These are phyloP conservation scores for Riparia riparia DNA, from an alignment of 2,113 vertebrate species.

Conservation along the genomic window DNA sequence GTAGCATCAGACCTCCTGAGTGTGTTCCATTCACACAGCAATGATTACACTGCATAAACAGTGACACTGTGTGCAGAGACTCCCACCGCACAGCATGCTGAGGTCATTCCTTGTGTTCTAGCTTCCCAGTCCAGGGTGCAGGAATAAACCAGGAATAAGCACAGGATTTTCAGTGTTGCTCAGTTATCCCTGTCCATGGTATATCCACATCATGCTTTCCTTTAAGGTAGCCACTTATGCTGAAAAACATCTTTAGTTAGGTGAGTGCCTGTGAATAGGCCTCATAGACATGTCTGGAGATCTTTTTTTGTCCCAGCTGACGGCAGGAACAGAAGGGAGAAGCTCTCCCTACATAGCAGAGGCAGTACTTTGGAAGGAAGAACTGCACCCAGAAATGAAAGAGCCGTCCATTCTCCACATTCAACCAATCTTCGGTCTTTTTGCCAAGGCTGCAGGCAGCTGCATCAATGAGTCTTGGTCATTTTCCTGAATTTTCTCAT, in stretches of 20 bases:
- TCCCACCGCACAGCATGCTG: neutral
- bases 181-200: neutral
- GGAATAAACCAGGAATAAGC: neutral
- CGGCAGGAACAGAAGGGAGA: neutral
- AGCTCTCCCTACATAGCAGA: neutral
- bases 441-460: neutral
- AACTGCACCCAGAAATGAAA: neutral
- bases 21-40: neutral
- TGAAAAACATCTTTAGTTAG: neutral
- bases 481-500: neutral
- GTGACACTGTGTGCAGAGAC: neutral
- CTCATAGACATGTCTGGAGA: accelerated
- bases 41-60: neutral
- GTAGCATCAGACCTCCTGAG: neutral
- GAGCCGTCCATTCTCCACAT: neutral
- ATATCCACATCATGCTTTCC: neutral
- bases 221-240: neutral
- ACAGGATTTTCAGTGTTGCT: neutral
- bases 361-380: neutral
- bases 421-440: neutral
- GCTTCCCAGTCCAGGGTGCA: neutral
- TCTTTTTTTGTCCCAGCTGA: neutral
- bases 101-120: neutral
- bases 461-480: neutral
- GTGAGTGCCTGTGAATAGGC: neutral